A percentile compares a stretch with the other conserved stretches of the same genome.
Conservation (phyloP, 2,797 vertebrate genomes). For the Sebastes nivosus region DNA sequence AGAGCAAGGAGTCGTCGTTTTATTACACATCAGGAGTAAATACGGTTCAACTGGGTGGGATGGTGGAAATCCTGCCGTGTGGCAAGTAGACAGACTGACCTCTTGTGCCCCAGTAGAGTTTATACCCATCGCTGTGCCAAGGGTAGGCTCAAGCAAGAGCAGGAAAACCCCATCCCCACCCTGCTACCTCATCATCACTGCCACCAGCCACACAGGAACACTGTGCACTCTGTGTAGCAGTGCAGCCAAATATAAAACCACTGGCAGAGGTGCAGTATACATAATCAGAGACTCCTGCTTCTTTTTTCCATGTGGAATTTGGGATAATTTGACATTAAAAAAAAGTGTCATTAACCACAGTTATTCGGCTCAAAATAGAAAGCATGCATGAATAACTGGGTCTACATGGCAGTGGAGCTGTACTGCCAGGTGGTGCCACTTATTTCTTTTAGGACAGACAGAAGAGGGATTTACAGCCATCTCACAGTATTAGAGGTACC, state of each 20-base stretch:
- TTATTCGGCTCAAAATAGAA: slow-evolving; percentile 67
- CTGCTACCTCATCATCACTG: slow-evolving; percentile 76
- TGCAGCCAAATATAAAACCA: slow-evolving; percentile 71
- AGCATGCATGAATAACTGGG: slow-evolving; percentile 54
- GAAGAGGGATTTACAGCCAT: slow-evolving; percentile 46
- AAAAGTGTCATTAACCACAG: slow-evolving; percentile 64
- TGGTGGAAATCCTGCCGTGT: slow-evolving; percentile 64
- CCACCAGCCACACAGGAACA: slow-evolving; percentile 75
- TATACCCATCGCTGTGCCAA: slow-evolving; percentile 56
- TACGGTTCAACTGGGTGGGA: slow-evolving; percentile 38
- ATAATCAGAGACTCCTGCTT: slow-evolving; percentile 59
- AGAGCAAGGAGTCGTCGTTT: slow-evolving; percentile 5
- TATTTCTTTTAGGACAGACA: slow-evolving; percentile 55
- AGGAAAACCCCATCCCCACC: slow-evolving; percentile 80
- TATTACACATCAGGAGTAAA: slow-evolving; percentile 34
- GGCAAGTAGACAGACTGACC: slow-evolving; percentile 70
- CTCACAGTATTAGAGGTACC: slow-evolving; percentile 61
- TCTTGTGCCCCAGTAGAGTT: slow-evolving; percentile 59
- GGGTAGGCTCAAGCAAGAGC: slow-evolving; percentile 58
- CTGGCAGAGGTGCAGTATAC: slow-evolving; percentile 61
- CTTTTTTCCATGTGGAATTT: slow-evolving; percentile 69
- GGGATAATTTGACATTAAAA: slow-evolving; percentile 58
- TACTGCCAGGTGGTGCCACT: slow-evolving; percentile 72
- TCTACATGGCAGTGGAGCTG: slow-evolving; percentile 40
- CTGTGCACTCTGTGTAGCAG: slow-evolving; percentile 63